phyloP scores from a whole-genome alignment of 37 sponge, comb jelly and placozoan species.

The Diacarnus erythraeanus region DNA sequence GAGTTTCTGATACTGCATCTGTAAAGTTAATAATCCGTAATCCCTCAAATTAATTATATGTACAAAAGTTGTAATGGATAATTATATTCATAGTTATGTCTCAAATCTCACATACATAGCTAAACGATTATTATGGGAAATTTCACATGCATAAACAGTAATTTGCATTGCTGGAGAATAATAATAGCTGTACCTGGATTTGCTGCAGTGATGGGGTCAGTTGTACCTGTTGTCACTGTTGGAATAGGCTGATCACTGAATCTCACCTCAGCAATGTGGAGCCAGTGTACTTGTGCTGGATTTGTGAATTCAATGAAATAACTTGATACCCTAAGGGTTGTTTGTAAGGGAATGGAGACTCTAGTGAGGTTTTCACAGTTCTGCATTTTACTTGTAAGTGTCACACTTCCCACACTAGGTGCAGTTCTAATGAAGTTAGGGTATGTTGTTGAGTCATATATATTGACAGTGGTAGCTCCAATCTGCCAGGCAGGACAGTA shows the following conservation, averaged over 20 bases:
- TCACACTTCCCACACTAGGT: not conserved
- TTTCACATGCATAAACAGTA: too few relatives aligned
- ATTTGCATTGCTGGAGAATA: not conserved
- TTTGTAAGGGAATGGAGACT: not conserved
- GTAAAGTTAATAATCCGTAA: too few relatives aligned
- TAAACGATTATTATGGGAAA: too few relatives aligned
- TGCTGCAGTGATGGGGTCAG: not conserved
- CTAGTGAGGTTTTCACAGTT: not conserved
- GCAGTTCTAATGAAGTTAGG: too few relatives aligned
- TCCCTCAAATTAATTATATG: too few relatives aligned
- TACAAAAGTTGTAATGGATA: too few relatives aligned
- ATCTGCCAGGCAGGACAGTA: too few relatives aligned
- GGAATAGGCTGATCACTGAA: not conserved
- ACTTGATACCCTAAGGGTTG: not conserved
- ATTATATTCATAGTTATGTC: too few relatives aligned
- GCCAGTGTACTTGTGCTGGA: not conserved
- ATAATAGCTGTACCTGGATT: not conserved
- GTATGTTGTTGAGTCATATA: too few relatives aligned
- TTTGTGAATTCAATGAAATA: not conserved
- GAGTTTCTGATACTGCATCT: too few relatives aligned
- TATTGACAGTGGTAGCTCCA: too few relatives aligned
- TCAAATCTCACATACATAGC: too few relatives aligned
- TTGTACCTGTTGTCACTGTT: not conserved
- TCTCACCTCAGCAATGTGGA: not conserved
- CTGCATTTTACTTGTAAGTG: not conserved